Conservation (phyloP, 2,797 vertebrate species). For the Lates japonicus region DNA sequence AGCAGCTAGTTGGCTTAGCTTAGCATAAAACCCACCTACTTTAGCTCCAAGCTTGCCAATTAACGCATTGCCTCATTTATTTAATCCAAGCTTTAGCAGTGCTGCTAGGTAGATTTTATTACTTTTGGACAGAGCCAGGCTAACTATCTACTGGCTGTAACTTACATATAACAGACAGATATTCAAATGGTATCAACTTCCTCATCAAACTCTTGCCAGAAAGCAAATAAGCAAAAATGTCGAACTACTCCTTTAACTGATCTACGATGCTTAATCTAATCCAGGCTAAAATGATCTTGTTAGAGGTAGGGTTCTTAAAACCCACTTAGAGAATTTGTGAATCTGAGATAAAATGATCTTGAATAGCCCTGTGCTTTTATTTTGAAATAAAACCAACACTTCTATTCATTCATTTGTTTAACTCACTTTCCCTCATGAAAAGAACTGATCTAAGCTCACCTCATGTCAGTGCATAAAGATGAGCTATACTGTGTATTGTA, state of each 20-base stretch:
- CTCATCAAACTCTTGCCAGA: background rate
- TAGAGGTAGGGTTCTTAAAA: background rate
- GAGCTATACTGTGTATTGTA: constrained; percentile 11
- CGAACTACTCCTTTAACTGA: background rate
- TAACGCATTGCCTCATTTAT: background rate
- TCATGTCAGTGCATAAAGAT: background rate
- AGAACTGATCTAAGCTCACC: constrained; percentile 2
- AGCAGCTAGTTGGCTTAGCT: constrained; percentile 2
- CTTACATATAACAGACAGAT: background rate
- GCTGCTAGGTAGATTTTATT: background rate
- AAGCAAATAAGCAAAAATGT: background rate
- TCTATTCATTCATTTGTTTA: background rate
- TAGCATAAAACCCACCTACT: background rate
- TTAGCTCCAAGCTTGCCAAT: background rate
- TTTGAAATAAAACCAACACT: background rate
- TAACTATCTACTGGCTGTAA: background rate
- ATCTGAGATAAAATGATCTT: background rate
- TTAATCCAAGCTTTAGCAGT: background rate
- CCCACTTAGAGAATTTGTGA: background rate
- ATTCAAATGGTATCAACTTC: too few relatives aligned
- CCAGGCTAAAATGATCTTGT: background rate
- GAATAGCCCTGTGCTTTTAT: background rate
- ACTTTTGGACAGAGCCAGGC: background rate
- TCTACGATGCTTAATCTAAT: background rate
- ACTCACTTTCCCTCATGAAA: background rate